Percentiles rank a stretch among this genome's conserved stretches.
These are phyloP conservation scores for Gavialis gangeticus DNA, from an alignment of 2,113 vertebrate species.

Conservation along the genomic window DNA sequence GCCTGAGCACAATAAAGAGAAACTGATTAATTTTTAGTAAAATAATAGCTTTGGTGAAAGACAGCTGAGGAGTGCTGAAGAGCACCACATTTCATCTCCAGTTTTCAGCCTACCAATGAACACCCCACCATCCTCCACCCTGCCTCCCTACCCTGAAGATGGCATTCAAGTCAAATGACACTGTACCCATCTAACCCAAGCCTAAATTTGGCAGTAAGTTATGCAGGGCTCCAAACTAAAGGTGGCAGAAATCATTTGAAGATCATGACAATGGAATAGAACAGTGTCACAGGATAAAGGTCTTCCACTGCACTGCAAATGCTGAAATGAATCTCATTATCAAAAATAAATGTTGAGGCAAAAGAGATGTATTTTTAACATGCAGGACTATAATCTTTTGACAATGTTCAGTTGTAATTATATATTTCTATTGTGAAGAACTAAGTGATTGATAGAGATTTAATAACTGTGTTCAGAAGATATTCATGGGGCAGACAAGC, in stretches of 20 bases:
- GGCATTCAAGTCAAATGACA: neutral
- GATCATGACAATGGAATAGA: constrained; percentile 69
- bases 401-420: constrained; percentile 24
- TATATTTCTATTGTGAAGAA: constrained; percentile 41
- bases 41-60: neutral
- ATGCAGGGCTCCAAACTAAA: constrained; percentile 13
- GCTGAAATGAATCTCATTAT: constrained; percentile 72
- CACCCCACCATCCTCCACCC: too few species aligned
- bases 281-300: constrained; percentile 66
- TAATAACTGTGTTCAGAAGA: constrained; percentile 8
- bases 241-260: constrained; percentile 64
- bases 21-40: neutral
- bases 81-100: neutral
- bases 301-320: constrained; percentile 47
- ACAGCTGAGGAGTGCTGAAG: neutral
- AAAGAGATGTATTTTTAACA: constrained; percentile 34
- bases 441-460: neutral
- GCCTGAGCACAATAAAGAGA: neutral
- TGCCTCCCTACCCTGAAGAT: too few species aligned
- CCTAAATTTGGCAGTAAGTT: constrained; percentile 32
- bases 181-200: constrained; percentile 10
- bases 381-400: constrained; percentile 14
- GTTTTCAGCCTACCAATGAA: neutral
- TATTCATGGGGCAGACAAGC: neutral
- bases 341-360: constrained; percentile 57